Evolutionary conservation across 2,797 vertebrate species (phyloP).

Genomic region (Natrix natrix): DNA sequence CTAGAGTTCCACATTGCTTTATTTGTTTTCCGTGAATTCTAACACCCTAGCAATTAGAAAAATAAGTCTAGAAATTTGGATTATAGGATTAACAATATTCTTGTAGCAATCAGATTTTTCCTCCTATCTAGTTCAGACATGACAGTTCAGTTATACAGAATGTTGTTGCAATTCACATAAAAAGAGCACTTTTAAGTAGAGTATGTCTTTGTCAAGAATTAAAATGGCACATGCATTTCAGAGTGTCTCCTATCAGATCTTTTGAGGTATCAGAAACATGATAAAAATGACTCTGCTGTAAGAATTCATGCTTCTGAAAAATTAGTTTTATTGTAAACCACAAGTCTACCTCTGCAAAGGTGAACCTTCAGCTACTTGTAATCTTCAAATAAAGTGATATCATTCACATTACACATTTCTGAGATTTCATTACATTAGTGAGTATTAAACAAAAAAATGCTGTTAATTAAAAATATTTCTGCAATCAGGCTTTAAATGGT

Average conservation of each 20-base stretch:
- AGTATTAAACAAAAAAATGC: not conserved
- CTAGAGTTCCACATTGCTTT: not conserved
- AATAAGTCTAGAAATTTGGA: not conserved
- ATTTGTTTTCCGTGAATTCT: not conserved
- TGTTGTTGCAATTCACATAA: not conserved
- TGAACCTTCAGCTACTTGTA: not conserved
- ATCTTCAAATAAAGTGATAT: not conserved
- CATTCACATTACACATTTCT: not conserved
- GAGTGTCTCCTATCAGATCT: not conserved
- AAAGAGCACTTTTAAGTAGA: not conserved
- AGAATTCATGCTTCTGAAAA: not conserved
- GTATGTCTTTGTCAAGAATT: not conserved
- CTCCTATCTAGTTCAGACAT: not conserved
- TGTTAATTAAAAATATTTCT: not conserved
- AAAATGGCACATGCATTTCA: not conserved
- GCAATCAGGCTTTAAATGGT: not conserved
- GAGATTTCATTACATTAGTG: not conserved
- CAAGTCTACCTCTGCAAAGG: not conserved
- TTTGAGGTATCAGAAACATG: not conserved
- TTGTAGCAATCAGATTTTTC: not conserved
- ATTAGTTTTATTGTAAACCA: not conserved
- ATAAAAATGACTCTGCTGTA: not conserved
- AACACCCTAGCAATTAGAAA: not conserved
- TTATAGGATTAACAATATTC: not conserved
- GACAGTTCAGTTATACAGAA: not conserved